Evolutionary conservation across 1,140 invertebrate species (phyloP), one percentile per base, ranked within the genome.

Genomic region (Aphelinus atriplicis): DNA sequence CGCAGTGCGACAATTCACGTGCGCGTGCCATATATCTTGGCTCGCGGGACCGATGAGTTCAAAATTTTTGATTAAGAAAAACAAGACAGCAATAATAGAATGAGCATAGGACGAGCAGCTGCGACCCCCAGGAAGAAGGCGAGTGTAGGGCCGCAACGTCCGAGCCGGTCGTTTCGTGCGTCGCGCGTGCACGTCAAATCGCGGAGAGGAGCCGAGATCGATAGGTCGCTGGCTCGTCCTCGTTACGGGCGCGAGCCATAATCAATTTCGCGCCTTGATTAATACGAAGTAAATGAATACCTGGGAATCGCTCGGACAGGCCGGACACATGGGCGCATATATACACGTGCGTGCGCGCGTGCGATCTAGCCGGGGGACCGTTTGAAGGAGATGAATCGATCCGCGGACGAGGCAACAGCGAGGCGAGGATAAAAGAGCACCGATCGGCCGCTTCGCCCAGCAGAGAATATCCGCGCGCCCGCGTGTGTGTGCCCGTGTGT

Each of bases 241-340:
- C 71, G 61, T 67, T 60, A 78, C 61, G 63, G 57, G 73, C 75
- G 67, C 60, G 70, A 79, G 50, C 73, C 78, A 80, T 81, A 85
- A 86, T 86, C 84, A 86, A 87, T 86, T 85, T 85, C 79, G 80
- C 80, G 76, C 80, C 83, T 86, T 86, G 85, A 86, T 86, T 86
- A 85, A 86, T 86, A 85, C 79, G 81, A 86, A 80, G 82, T 85
- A 85, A 85, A 84, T 81, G 85, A 84, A 86, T 82, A 82, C 80
- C 82, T 83, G 84, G 82, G 84, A 85, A 87, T 82, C 80, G 78
- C 73, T 78, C 55, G 51, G 63, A 72, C 62, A 68, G 74, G 74
- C 69, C 63, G 75, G 76, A 67, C 77, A 77, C 76, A 78, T 75
- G 73, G 58, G 71, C 69, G 60, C 9, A 53, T 9, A 53, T 9